phyloP scores from a whole-genome alignment of 1,140 invertebrate genomes.

The Lamellibrachia luymesi region DNA sequence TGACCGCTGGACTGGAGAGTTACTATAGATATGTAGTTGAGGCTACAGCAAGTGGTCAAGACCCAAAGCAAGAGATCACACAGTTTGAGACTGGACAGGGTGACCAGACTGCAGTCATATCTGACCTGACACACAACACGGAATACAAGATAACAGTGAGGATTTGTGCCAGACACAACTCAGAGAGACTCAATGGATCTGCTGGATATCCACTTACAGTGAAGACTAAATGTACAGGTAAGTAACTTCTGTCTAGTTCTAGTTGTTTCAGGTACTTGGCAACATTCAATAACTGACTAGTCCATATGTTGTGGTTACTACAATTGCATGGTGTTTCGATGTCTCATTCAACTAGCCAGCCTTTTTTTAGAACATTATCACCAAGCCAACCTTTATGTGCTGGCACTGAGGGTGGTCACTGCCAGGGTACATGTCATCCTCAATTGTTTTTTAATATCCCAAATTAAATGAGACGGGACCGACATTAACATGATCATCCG shows the following conservation, averaged over 20 bases:
- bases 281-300: too few species aligned
- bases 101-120: not conserved
- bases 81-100: not conserved
- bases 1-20: conserved; percentile 2
- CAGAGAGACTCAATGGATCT: not conserved
- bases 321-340: too few species aligned
- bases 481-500: too few species aligned
- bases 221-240: not conserved
- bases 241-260: not conserved
- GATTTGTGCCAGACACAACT: not conserved
- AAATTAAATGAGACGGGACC: too few species aligned
- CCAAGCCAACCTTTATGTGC: too few species aligned
- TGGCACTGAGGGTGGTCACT: too few species aligned
- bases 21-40: not conserved
- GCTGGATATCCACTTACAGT: not conserved
- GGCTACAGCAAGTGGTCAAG: not conserved
- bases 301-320: too few species aligned
- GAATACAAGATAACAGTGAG: not conserved
- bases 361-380: too few species aligned
- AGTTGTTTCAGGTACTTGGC: too few species aligned
- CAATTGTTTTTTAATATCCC: too few species aligned
- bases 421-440: too few species aligned
- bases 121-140: not conserved
- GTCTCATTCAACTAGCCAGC: too few species aligned
- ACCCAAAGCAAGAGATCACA: not conserved